Conservation (phyloP, 2,113 vertebrate species). For the Dissostichus mawsoni region DNA sequence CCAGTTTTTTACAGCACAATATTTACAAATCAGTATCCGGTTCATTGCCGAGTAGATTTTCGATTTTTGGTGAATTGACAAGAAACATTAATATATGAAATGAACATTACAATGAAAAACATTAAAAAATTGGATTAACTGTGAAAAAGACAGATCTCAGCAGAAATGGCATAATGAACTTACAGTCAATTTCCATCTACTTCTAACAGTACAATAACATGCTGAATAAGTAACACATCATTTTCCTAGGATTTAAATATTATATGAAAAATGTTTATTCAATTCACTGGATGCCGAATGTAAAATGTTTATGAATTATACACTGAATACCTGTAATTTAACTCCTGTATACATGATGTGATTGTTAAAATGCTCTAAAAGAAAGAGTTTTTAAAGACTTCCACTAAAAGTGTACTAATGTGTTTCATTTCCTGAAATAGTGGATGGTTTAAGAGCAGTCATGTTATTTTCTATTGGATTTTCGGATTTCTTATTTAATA, state of each 20-base stretch:
- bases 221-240: not conserved
- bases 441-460: too few relatives aligned
- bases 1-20: not conserved
- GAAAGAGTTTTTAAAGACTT: constrained; percentile 16
- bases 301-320: constrained; percentile 11
- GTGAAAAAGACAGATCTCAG: too few relatives aligned
- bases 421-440: not conserved
- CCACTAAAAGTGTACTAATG: not conserved
- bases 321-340: not conserved
- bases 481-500: too few relatives aligned
- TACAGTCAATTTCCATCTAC: not conserved
- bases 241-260: not conserved
- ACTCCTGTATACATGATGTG: not conserved
- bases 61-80: too few relatives aligned
- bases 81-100: too few relatives aligned
- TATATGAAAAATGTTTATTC: not conserved
- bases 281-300: not conserved
- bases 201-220: constrained; percentile 5
- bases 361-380: not conserved
- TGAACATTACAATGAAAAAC: too few relatives aligned
- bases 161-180: too few relatives aligned
- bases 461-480: too few relatives aligned
- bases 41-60: too few relatives aligned
- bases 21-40: not conserved
- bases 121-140: too few relatives aligned